These are phyloP conservation scores for Scaptomyza cyrtandrae DNA, from an alignment of 2,888 invertebrate genomes.

Conservation along the genomic window DNA sequence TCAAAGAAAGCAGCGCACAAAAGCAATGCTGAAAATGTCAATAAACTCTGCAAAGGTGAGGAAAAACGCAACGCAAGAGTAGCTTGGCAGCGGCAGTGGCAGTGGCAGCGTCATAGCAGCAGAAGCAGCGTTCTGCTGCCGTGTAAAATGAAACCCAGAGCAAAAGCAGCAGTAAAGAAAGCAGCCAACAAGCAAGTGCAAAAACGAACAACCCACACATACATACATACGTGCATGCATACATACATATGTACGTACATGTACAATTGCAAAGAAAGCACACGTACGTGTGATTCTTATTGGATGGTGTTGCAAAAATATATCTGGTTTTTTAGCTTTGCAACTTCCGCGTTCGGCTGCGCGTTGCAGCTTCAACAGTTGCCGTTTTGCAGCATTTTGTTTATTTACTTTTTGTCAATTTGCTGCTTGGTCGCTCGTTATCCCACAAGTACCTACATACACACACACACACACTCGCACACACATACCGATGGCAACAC, in stretches of 20 bases:
- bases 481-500: conserved; percentile 12
- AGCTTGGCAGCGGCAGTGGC: conserved; percentile 34
- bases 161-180: conserved; percentile 58
- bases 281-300: conserved; percentile 67
- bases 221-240: conserved; percentile 10
- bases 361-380: conserved; percentile 67
- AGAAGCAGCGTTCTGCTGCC: conserved; percentile 47
- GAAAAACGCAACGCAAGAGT: conserved; percentile 78
- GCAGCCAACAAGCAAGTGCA: conserved; percentile 71
- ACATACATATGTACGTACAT: conserved; percentile 9
- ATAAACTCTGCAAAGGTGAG: conserved; percentile 81
- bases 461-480: conserved; percentile 35
- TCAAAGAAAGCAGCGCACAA: conserved; percentile 74
- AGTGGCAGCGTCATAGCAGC: conserved; percentile 35
- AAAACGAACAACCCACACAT: conserved; percentile 57
- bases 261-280: conserved; percentile 52
- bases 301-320: conserved; percentile 63
- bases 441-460: no score
- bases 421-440: conserved; percentile 59
- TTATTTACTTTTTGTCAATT: conserved; percentile 71
- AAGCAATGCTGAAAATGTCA: conserved; percentile 79
- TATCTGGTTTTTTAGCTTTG: conserved; percentile 69
- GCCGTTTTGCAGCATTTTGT: conserved; percentile 63
- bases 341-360: conserved; percentile 71
- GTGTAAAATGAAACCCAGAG: conserved; percentile 62